Evolutionary conservation across 2,888 invertebrate species (phyloP).

Genomic region (Drosophila ezoana): DNA sequence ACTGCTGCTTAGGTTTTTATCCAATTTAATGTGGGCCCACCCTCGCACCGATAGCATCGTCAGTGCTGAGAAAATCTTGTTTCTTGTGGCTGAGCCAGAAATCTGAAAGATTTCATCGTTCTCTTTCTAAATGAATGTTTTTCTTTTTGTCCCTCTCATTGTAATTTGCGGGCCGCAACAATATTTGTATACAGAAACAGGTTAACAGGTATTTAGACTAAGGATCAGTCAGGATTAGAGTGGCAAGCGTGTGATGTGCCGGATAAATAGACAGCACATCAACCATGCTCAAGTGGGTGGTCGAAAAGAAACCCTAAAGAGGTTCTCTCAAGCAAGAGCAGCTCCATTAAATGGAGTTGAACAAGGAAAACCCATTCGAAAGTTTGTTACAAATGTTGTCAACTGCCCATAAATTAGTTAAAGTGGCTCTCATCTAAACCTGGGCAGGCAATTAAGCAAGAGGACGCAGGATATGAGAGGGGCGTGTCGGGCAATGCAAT

Average conservation of each 20-base stretch:
- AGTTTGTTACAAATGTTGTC: slow-evolving; percentile 11
- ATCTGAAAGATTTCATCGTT: slow-evolving; percentile 26
- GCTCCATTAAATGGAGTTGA: slow-evolving; percentile 11
- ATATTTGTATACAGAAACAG: slow-evolving; percentile 62
- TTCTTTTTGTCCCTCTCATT: slow-evolving; percentile 15
- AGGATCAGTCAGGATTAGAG: slow-evolving; percentile 68
- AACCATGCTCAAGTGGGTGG: slow-evolving; percentile 64
- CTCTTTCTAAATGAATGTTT: slow-evolving; percentile 1
- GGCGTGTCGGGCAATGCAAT: slow-evolving; percentile 32
- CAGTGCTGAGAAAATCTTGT: slow-evolving; percentile 71
- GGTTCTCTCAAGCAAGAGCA: neutral
- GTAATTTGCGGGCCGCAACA: slow-evolving; percentile 47
- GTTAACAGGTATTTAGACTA: slow-evolving; percentile 72
- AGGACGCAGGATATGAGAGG: slow-evolving; percentile 10
- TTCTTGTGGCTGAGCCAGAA: slow-evolving; percentile 65
- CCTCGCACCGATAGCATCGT: slow-evolving; percentile 74
- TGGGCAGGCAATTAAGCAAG: slow-evolving; percentile 36
- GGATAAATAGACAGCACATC: slow-evolving; percentile 20
- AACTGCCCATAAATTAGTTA: slow-evolving; percentile 51
- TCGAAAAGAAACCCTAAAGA: slow-evolving; percentile 9
- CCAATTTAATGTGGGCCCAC: slow-evolving; percentile 78
- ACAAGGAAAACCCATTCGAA: slow-evolving; percentile 37
- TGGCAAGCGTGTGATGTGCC: slow-evolving; percentile 26
- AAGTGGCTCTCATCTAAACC: slow-evolving; percentile 13
- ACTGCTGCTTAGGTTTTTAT: slow-evolving; percentile 42